Percentiles rank a stretch among this genome's conserved stretches.
Evolutionary conservation across 2,113 vertebrate genomes (phyloP).

Genomic region (Lophura nycthemera): DNA sequence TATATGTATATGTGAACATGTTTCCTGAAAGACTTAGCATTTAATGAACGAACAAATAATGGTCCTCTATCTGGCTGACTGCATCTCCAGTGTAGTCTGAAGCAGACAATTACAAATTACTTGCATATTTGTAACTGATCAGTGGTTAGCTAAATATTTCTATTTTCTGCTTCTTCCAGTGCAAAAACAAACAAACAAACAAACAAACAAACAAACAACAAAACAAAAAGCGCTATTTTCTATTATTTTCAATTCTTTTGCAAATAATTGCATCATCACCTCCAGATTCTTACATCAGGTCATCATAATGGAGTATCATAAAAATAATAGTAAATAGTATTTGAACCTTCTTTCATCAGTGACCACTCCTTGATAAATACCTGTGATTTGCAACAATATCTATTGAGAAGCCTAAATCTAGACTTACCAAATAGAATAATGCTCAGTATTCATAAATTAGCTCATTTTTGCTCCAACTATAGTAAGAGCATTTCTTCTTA

Average conservation of each 20-base stretch:
- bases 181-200: background rate
- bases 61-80: rapidly evolving
- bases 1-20: too few relatives aligned
- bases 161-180: background rate
- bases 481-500: background rate
- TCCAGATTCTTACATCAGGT: background rate
- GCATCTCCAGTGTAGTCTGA: background rate
- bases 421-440: background rate
- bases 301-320: background rate
- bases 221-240: background rate
- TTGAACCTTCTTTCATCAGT: background rate
- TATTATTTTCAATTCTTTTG: background rate
- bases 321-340: background rate
- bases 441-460: background rate
- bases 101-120: background rate
- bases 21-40: background rate
- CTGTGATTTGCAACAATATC: background rate
- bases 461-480: background rate
- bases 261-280: background rate
- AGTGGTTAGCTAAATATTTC: background rate
- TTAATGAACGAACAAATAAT: background rate
- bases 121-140: background rate
- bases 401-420: background rate
- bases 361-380: background rate
- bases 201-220: too few relatives aligned